A percentile compares a stretch with the other conserved stretches of the same genome.
phyloP scores from a whole-genome alignment of 2,888 invertebrate genomes.

The Drosophila lutescens region DNA sequence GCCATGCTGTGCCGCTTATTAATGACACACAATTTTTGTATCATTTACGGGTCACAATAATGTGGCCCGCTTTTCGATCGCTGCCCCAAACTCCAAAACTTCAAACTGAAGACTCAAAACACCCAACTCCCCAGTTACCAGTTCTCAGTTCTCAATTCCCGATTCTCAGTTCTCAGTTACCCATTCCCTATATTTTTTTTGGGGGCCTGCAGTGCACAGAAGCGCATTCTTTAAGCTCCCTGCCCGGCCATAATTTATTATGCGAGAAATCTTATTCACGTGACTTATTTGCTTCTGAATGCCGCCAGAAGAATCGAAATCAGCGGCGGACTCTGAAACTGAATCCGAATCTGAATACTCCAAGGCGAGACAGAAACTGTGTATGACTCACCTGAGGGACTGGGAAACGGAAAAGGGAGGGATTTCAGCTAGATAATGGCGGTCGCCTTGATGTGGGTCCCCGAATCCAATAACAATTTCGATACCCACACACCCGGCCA shows the following conservation, averaged over 20 bases:
- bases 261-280: slow-evolving; percentile 82
- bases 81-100: no score
- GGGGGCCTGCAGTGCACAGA: slow-evolving; percentile 68
- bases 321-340: slow-evolving; percentile 7
- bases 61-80: slow-evolving; percentile 41
- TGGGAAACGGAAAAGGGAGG: background rate
- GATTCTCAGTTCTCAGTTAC: slow-evolving; percentile 10
- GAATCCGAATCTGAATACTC: background rate
- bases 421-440: slow-evolving; percentile 50
- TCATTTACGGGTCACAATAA: slow-evolving; percentile 82
- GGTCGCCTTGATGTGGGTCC: slow-evolving; percentile 72
- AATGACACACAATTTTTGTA: slow-evolving; percentile 82
- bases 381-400: slow-evolving; percentile 28
- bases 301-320: slow-evolving; percentile 47
- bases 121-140: slow-evolving; percentile 19
- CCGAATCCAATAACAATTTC: slow-evolving; percentile 33
- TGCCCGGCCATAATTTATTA: slow-evolving; percentile 81
- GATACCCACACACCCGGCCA: slow-evolving; percentile 24
- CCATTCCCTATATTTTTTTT: slow-evolving; percentile 1
- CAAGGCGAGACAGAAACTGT: background rate
- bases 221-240: slow-evolving; percentile 71
- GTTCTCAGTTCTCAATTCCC: slow-evolving; percentile 12
- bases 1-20: slow-evolving; percentile 76
- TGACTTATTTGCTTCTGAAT: slow-evolving; percentile 83
- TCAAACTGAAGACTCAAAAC: slow-evolving; percentile 7